Evolutionary conservation across 2,888 invertebrate species (phyloP).

Genomic region (Orchestes rusci): DNA sequence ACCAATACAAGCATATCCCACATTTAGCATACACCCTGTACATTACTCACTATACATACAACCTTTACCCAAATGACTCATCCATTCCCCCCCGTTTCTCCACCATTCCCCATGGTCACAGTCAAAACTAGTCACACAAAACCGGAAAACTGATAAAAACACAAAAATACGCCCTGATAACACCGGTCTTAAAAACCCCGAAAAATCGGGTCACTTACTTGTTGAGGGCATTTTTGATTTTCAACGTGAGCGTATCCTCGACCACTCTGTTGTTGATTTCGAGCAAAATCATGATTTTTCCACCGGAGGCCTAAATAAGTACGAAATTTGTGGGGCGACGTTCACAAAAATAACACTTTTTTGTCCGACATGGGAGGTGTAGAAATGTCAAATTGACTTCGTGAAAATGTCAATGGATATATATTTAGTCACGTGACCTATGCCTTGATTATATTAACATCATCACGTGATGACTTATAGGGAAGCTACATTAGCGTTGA

Average conservation of each 20-base stretch:
- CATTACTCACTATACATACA: no score
- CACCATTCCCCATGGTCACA: no score
- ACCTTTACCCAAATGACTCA: no score
- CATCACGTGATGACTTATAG: no score
- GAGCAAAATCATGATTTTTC: conserved; percentile 81
- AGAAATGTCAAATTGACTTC: conserved; percentile 12
- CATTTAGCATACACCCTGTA: no score
- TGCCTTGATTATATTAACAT: no score
- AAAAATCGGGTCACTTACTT: conserved; percentile 92
- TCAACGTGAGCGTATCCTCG: conserved; percentile 91
- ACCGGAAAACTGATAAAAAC: conserved; percentile 10
- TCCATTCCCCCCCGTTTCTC: no score
- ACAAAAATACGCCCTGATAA: background rate
- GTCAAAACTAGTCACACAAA: no score
- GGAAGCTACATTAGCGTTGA: no score
- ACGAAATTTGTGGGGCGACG: conserved; percentile 26
- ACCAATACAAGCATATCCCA: no score
- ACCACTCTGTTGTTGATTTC: conserved; percentile 99
- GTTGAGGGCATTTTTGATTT: conserved; percentile 92
- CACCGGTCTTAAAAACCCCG: no score
- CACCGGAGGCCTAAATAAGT: conserved; percentile 25
- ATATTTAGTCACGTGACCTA: no score
- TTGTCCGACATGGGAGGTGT: conserved; percentile 35
- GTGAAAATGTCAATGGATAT: background rate
- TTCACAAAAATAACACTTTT: conserved; percentile 24